phyloP scores from a whole-genome alignment of 2,888 invertebrate genomes.

The Plagodis pulveraria region DNA sequence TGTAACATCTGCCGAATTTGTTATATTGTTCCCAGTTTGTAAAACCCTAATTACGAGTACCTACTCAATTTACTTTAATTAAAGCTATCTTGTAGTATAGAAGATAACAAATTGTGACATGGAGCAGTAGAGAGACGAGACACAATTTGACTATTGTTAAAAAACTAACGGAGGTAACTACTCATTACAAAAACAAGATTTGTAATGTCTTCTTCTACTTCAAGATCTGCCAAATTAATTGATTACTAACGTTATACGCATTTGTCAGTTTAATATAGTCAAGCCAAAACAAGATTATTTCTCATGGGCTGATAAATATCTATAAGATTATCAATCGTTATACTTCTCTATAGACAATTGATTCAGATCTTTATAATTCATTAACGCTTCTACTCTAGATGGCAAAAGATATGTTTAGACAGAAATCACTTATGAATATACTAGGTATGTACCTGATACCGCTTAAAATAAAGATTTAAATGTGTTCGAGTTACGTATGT shows the following conservation, averaged over 20 bases:
- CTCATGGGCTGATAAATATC: constrained; percentile 25
- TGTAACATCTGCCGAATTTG: constrained; percentile 22
- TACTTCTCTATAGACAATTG: constrained; percentile 42
- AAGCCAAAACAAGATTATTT: constrained; percentile 18
- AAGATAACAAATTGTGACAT: constrained; percentile 27
- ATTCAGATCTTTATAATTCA: constrained; percentile 62
- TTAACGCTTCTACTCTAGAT: constrained; percentile 56
- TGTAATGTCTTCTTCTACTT: constrained; percentile 6
- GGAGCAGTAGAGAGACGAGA: constrained; percentile 18
- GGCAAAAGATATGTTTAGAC: constrained; percentile 65
- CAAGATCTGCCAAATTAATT: constrained; percentile 8
- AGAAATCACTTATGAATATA: constrained; percentile 27
- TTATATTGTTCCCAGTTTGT: constrained; percentile 26
- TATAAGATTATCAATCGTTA: constrained; percentile 34
- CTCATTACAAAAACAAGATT: neutral
- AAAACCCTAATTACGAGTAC: constrained; percentile 26
- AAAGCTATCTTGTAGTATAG: constrained; percentile 35
- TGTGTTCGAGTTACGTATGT: constrained; percentile 47
- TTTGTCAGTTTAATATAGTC: neutral
- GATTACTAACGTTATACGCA: neutral
- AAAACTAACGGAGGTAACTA: constrained; percentile 1
- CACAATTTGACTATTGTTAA: constrained; percentile 5
- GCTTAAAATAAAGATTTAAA: constrained; percentile 39
- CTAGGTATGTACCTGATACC: constrained; percentile 29
- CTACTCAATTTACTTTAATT: constrained; percentile 30